Conservation (phyloP, 2,888 invertebrate genomes). For the Zonitis immaculata region DNA sequence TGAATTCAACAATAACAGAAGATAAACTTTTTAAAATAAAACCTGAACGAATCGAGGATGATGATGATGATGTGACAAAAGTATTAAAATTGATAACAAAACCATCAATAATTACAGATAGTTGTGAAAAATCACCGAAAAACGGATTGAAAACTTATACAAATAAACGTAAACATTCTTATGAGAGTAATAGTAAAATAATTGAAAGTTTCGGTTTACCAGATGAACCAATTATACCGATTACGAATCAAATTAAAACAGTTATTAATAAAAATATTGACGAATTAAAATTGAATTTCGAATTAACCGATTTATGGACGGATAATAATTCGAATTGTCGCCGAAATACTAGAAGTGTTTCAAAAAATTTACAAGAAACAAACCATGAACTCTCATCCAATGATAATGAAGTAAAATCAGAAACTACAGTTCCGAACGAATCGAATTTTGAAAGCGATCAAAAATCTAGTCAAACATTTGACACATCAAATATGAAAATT, state of each 20-base stretch:
- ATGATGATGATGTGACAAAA: conserved; percentile 31
- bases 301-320: background rate
- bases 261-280: conserved; percentile 23
- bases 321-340: background rate
- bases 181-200: conserved; percentile 18
- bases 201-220: conserved; percentile 40
- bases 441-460: no score
- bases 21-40: conserved; percentile 20
- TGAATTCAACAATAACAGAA: conserved; percentile 3
- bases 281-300: conserved; percentile 20
- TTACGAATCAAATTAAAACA: no score
- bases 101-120: conserved; percentile 15
- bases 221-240: conserved; percentile 36
- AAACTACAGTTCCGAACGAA: background rate
- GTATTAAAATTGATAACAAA: conserved; percentile 37
- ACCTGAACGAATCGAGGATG: conserved; percentile 11
- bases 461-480: background rate
- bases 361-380: background rate
- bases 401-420: background rate
- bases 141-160: conserved; percentile 35
- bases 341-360: background rate
- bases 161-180: conserved; percentile 32
- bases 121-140: conserved; percentile 12
- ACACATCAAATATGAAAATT: background rate
- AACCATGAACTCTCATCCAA: no score